Conservation (phyloP, 1,140 invertebrate species). For the Diploscapter pachys region DNA sequence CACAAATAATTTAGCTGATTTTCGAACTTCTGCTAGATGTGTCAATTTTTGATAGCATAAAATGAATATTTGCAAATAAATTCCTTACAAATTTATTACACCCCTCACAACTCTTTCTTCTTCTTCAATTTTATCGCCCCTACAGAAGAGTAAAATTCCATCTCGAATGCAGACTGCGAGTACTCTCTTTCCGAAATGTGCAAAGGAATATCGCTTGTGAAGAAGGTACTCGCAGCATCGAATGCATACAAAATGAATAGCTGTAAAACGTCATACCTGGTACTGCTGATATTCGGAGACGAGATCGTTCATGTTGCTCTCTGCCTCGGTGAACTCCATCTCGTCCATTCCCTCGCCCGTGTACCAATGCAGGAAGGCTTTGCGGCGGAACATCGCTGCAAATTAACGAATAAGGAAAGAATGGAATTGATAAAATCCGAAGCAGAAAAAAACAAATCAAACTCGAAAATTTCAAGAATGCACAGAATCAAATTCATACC, state of each 20-base stretch:
- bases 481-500: conserved; percentile 38
- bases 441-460: not conserved
- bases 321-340: conserved; percentile 70
- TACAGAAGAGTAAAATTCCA: too few relatives aligned
- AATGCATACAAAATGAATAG: not conserved
- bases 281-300: conserved; percentile 66
- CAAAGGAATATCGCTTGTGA: too few relatives aligned
- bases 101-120: too few relatives aligned
- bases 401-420: conserved; percentile 10
- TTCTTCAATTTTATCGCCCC: too few relatives aligned
- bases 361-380: conserved; percentile 86
- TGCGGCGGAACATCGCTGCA: conserved; percentile 79
- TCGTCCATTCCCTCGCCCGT: conserved; percentile 67
- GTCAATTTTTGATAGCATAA: too few relatives aligned
- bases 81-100: too few relatives aligned
- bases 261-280: conserved; percentile 41
- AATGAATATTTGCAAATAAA: too few relatives aligned
- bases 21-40: too few relatives aligned
- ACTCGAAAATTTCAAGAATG: not conserved
- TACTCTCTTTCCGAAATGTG: too few relatives aligned
- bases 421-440: not conserved
- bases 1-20: too few relatives aligned
- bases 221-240: too few relatives aligned
- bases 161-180: too few relatives aligned
- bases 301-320: conserved; percentile 74